Evolutionary conservation across 2,113 vertebrate species (phyloP).

Genomic region (Aphelocoma coerulescens): DNA sequence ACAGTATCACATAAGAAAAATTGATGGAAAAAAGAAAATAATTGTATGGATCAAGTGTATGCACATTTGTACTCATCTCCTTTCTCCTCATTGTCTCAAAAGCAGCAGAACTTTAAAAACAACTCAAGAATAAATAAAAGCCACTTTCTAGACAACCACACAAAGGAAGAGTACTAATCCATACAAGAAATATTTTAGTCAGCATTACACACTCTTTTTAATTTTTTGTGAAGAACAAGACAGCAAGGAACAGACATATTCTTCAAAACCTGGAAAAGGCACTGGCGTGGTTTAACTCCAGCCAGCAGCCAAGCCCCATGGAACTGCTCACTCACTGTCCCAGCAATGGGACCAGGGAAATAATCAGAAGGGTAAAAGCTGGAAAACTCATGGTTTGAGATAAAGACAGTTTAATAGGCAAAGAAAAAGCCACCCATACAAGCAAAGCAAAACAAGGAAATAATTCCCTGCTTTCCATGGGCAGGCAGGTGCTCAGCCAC

Average conservation of each 20-base stretch:
- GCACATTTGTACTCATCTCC: neutral
- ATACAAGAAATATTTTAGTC: neutral
- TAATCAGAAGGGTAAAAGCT: neutral
- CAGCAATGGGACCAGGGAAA: neutral
- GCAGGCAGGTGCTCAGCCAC: neutral
- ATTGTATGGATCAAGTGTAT: neutral
- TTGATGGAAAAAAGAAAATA: neutral
- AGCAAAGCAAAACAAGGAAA: neutral
- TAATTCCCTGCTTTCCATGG: neutral
- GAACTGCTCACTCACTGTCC: neutral
- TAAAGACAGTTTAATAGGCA: neutral
- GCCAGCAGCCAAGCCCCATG: neutral
- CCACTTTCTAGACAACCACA: neutral
- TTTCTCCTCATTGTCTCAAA: neutral
- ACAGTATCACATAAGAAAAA: neutral
- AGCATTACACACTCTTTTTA: neutral
- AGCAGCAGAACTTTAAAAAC: neutral
- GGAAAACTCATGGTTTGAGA: neutral
- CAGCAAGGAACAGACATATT: neutral
- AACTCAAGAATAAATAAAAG: neutral
- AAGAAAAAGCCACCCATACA: neutral
- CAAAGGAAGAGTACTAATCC: neutral
- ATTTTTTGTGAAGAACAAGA: neutral
- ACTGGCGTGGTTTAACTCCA: neutral
- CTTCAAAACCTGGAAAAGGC: neutral